Conservation (phyloP, 64 coral and sea anemone genomes). For the Dendronephthya gigantea region DNA sequence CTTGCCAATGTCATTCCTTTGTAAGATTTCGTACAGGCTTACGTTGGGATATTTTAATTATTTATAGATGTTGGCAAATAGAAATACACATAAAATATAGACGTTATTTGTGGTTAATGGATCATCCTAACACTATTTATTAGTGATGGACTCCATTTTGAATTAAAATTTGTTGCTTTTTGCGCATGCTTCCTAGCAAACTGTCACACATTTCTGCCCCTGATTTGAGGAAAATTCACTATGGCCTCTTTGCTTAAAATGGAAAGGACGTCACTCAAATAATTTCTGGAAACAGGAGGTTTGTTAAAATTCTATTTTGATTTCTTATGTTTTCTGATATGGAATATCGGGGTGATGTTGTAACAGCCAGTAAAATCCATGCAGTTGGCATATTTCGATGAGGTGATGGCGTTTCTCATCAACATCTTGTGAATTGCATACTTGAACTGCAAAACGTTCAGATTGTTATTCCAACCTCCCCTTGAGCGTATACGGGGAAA, state of each 20-base stretch:
- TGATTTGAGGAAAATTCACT: too few species aligned
- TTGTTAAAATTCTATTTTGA: too few species aligned
- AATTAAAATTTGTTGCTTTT: background rate
- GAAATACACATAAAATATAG: background rate
- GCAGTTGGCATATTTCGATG: background rate
- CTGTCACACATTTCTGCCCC: background rate
- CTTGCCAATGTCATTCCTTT: background rate
- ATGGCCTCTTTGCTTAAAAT: too few species aligned
- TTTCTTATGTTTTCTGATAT: background rate
- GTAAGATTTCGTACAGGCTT: background rate
- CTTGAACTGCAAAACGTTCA: background rate
- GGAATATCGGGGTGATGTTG: background rate
- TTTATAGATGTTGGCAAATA: background rate
- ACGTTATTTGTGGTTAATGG: background rate
- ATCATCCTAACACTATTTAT: background rate
- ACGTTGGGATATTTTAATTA: background rate
- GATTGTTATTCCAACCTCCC: conserved; percentile 12
- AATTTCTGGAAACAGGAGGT: too few species aligned
- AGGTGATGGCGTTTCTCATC: background rate
- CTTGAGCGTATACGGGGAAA: background rate
- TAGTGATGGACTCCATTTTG: background rate
- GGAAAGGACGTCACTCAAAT: too few species aligned
- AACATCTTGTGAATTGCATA: background rate
- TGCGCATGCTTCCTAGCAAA: background rate
- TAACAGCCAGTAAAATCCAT: background rate